Conservation (phyloP, 2,888 invertebrate species). For the Rutpela maculata region DNA sequence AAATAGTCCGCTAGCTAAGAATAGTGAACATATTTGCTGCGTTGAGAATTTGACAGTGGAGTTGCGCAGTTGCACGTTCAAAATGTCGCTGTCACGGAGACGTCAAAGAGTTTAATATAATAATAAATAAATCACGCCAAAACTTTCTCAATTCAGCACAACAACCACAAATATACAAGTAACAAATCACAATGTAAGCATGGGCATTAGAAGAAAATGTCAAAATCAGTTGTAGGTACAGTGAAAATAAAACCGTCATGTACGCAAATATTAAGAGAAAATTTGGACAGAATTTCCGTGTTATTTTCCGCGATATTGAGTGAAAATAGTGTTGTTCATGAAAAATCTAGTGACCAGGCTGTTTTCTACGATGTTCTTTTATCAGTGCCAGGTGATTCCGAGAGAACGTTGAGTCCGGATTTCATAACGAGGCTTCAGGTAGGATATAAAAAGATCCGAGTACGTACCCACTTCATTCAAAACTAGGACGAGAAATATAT, state of each 20-base stretch:
- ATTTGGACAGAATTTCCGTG: constrained; percentile 70
- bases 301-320: constrained; percentile 70
- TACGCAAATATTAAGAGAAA: constrained; percentile 68
- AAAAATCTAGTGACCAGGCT: constrained; percentile 60
- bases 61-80: constrained; percentile 41
- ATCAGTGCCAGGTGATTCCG: constrained; percentile 65
- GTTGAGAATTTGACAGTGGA: constrained; percentile 33
- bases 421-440: constrained; percentile 72
- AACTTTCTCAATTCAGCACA: constrained; percentile 17
- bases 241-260: constrained; percentile 70
- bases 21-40: constrained; percentile 13
- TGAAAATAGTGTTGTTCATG: constrained; percentile 62
- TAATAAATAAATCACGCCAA: constrained; percentile 18
- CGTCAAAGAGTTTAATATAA: constrained; percentile 41
- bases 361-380: constrained; percentile 68
- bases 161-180: constrained; percentile 5
- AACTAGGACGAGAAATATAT: constrained; percentile 56
- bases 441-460: constrained; percentile 52
- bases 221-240: constrained; percentile 68
- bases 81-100: constrained; percentile 52
- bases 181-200: constrained; percentile 57
- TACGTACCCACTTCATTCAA: constrained; percentile 41
- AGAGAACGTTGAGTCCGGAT: constrained; percentile 70
- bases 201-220: constrained; percentile 67
- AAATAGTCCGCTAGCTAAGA: background rate